Percentiles rank a stretch among this genome's conserved stretches.
Conservation (phyloP, 2,888 invertebrate genomes). For the Drosophila paramelanica region DNA sequence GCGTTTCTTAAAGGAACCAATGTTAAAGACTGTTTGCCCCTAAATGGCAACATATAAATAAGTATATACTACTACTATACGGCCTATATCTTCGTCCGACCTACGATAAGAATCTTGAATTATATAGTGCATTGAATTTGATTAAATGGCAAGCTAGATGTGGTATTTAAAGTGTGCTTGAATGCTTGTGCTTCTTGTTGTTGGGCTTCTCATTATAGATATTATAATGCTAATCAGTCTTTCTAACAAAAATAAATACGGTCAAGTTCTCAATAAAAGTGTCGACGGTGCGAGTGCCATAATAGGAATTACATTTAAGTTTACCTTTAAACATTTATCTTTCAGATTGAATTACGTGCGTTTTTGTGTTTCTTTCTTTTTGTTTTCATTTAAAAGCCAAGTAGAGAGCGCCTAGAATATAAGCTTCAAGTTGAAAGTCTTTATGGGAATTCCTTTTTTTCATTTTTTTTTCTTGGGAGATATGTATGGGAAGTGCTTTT, state of each 20-base stretch:
- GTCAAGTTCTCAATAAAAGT: constrained; percentile 33
- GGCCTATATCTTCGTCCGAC: constrained; percentile 33
- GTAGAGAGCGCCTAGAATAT: constrained; percentile 29
- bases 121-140: constrained; percentile 7
- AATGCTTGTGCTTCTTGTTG: constrained; percentile 14
- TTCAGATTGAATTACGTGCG: constrained; percentile 29
- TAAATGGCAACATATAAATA: constrained; percentile 33
- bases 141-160: constrained; percentile 16
- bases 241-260: constrained; percentile 70
- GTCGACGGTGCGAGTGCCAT: constrained; percentile 36
- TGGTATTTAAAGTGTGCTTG: constrained; percentile 17
- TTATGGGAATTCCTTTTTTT: constrained; percentile 18
- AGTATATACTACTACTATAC: constrained; percentile 30
- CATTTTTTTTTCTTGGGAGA: constrained; percentile 28
- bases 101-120: constrained; percentile 23
- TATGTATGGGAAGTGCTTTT: constrained; percentile 63
- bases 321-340: constrained; percentile 17
- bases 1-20: constrained; percentile 75
- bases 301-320: constrained; percentile 42
- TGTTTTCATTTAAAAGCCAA: constrained; percentile 39
- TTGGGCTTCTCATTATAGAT: constrained; percentile 29
- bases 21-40: constrained; percentile 60
- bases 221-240: constrained; percentile 79
- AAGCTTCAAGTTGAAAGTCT: constrained; percentile 35
- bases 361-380: neutral